Percentiles rank a stretch among this genome's conserved stretches.
These are phyloP conservation scores for Ceramica pisi DNA, from an alignment of 2,888 invertebrate species.

Conservation along the genomic window DNA sequence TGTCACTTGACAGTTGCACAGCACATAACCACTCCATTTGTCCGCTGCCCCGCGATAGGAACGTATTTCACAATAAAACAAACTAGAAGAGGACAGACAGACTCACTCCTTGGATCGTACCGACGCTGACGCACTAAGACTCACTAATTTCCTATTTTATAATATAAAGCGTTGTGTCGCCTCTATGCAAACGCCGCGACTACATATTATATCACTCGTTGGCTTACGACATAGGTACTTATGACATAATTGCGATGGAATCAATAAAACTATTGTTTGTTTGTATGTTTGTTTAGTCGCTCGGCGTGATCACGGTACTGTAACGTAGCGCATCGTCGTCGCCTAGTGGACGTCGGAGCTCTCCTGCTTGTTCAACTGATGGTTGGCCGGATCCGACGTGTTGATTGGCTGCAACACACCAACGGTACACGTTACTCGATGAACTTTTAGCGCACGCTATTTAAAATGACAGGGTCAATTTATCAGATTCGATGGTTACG, in stretches of 20 bases:
- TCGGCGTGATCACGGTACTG: slow-evolving; percentile 81
- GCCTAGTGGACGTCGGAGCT: slow-evolving; percentile 95
- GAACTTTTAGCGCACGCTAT: slow-evolving; percentile 15
- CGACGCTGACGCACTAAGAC: slow-evolving; percentile 59
- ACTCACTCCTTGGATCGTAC: slow-evolving; percentile 58
- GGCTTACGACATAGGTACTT: slow-evolving; percentile 83
- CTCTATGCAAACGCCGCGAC: slow-evolving; percentile 80
- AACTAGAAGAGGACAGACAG: slow-evolving; percentile 58
- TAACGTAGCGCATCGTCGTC: slow-evolving; percentile 79
- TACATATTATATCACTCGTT: slow-evolving; percentile 78
- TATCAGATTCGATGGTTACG: no score
- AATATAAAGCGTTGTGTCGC: slow-evolving; percentile 63
- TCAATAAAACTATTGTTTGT: slow-evolving; percentile 88
- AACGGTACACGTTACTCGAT: slow-evolving; percentile 14
- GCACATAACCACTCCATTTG: slow-evolving; percentile 31
- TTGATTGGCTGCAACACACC: slow-evolving; percentile 93
- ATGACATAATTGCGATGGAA: slow-evolving; percentile 84
- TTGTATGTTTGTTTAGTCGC: slow-evolving; percentile 71
- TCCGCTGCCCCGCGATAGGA: slow-evolving; percentile 42
- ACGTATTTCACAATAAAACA: slow-evolving; percentile 61
- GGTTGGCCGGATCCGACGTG: slow-evolving; percentile 96
- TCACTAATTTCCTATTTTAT: slow-evolving; percentile 63
- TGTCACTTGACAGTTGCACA: background rate
- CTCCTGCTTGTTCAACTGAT: slow-evolving; percentile 94
- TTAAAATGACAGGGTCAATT: background rate